phyloP scores from a whole-genome alignment of 2,113 vertebrate species.

The Octodon degus region DNA sequence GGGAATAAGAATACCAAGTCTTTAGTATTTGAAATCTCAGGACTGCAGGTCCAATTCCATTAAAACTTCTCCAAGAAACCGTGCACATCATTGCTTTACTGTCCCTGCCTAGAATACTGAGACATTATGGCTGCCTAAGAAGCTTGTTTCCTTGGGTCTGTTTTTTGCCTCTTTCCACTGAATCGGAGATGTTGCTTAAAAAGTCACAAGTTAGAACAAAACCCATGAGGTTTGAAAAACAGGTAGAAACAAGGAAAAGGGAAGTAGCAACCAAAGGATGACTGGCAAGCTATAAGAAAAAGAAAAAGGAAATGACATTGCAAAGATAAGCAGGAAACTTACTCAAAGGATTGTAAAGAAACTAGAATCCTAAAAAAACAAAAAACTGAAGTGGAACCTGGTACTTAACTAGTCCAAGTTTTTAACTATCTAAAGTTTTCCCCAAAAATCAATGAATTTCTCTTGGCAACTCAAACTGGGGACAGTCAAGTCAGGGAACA shows the following conservation, averaged over 20 bases:
- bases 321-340: constrained; percentile 52
- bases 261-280: constrained; percentile 70
- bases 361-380: neutral
- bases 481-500: neutral
- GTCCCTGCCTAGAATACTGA: constrained; percentile 26
- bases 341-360: constrained; percentile 57
- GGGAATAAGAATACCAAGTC: constrained; percentile 33
- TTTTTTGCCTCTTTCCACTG: constrained; percentile 56
- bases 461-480: constrained; percentile 23
- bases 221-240: neutral
- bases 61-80: constrained; percentile 57
- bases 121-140: neutral
- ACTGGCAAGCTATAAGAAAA: constrained; percentile 22
- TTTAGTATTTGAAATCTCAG: constrained; percentile 45
- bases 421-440: constrained; percentile 41
- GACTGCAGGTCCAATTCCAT: constrained; percentile 24
- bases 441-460: constrained; percentile 3
- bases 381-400: constrained; percentile 30
- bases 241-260: constrained; percentile 43
- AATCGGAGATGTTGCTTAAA: constrained; percentile 47
- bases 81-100: neutral
- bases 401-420: constrained; percentile 31
- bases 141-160: neutral
- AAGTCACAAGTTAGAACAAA: constrained; percentile 10
- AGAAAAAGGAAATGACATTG: constrained; percentile 75